These are phyloP conservation scores for Eumacrocentrus americanus DNA, from an alignment of 2,888 invertebrate genomes.

Conservation along the genomic window DNA sequence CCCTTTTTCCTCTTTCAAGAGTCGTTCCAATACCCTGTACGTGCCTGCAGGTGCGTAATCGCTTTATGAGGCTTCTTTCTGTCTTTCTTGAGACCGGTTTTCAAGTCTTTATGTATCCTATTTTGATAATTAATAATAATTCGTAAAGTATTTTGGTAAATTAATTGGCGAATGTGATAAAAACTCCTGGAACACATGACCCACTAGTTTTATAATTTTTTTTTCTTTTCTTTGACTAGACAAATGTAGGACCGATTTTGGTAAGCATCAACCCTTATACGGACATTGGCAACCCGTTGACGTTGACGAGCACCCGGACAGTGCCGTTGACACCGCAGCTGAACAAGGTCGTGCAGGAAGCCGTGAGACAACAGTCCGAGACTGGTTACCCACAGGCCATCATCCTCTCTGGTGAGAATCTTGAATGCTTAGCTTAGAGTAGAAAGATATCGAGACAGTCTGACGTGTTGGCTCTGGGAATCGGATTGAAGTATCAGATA, in stretches of 20 bases:
- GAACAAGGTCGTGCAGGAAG: conserved; percentile 87
- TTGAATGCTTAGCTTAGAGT: conserved; percentile 11
- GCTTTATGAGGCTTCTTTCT: conserved; percentile 39
- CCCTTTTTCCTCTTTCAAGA: conserved; percentile 20
- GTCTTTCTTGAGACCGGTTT: conserved; percentile 30
- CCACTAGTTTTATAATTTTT: too few relatives aligned
- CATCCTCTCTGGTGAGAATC: conserved; percentile 77
- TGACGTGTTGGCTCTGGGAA: conserved; percentile 7
- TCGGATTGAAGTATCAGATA: conserved; percentile 16
- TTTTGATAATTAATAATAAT: not conserved
- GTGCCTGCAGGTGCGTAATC: conserved; percentile 46
- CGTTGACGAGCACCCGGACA: conserved; percentile 79
- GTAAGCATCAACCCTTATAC: conserved; percentile 89
- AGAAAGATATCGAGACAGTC: conserved; percentile 8
- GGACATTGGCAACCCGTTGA: conserved; percentile 86
- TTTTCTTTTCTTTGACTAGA: conserved; percentile 65
- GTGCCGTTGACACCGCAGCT: conserved; percentile 80
- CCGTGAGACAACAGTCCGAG: conserved; percentile 91
- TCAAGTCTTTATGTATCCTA: conserved; percentile 18
- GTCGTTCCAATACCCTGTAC: conserved; percentile 19
- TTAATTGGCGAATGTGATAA: not conserved
- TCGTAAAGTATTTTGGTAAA: not conserved
- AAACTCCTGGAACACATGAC: too few relatives aligned
- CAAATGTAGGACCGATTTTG: conserved; percentile 90
- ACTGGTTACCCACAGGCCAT: conserved; percentile 95